phyloP scores from a whole-genome alignment of 2,113 vertebrate genomes.

The Garra rufa region DNA sequence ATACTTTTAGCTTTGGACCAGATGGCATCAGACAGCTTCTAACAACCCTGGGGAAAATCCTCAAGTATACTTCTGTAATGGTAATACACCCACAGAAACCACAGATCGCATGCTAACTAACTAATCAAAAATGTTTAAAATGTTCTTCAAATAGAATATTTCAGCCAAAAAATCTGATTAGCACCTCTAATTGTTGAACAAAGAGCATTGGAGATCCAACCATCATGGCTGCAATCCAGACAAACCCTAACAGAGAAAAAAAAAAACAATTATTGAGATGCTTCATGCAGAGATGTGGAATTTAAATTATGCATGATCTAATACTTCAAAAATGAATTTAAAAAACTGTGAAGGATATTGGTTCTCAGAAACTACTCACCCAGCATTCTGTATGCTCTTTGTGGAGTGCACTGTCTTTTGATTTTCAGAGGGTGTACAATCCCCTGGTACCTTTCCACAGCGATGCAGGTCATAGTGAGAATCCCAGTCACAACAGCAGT shows the following conservation, averaged over 20 bases:
- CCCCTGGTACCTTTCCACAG: conserved; percentile 82
- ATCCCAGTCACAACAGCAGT: conserved; percentile 83
- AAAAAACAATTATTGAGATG: background rate
- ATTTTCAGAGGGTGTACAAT: conserved; percentile 83
- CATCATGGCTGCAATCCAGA: conserved; percentile 77
- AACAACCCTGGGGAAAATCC: background rate
- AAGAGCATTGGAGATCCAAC: conserved; percentile 83
- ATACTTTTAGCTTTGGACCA: background rate
- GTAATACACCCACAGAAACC: background rate
- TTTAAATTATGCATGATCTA: background rate
- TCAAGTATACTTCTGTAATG: background rate
- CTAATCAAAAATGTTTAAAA: background rate
- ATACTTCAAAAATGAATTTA: background rate
- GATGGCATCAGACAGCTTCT: background rate
- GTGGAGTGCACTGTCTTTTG: conserved; percentile 78
- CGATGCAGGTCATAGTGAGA: conserved; percentile 85
- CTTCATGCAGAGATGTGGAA: background rate
- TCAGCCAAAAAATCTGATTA: background rate
- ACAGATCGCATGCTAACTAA: background rate
- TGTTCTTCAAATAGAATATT: background rate
- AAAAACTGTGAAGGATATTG: background rate
- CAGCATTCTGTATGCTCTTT: conserved; percentile 79
- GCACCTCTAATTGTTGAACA: conserved; percentile 81
- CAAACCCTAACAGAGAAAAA: conserved; percentile 68
- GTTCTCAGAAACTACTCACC: conserved; percentile 65